A percentile compares a stretch with the other conserved stretches of the same genome.
These are phyloP conservation scores for Andrena bucephala DNA, from an alignment of 2,888 invertebrate species.

Conservation along the genomic window DNA sequence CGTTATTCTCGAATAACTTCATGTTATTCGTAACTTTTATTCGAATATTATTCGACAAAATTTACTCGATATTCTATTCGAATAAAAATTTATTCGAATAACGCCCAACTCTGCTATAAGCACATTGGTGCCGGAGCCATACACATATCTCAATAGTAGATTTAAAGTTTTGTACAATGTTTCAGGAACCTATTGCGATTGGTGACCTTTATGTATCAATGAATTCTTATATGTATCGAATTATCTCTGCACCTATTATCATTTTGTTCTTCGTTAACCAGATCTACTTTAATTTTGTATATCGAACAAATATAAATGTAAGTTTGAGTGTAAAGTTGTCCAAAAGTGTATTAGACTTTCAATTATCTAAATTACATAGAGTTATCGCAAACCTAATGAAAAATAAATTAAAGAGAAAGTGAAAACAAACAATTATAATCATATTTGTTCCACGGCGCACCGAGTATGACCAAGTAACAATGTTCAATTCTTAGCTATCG, in stretches of 20 bases:
- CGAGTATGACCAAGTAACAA: neutral
- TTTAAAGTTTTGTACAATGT: conserved; percentile 16
- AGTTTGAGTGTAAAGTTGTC: conserved; percentile 18
- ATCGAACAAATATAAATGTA: conserved; percentile 17
- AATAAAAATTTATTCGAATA: too few species aligned
- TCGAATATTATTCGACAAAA: too few species aligned
- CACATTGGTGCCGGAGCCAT: neutral
- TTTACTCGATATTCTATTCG: too few species aligned
- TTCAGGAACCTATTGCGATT: conserved; percentile 1
- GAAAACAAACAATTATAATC: neutral
- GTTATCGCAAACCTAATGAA: neutral
- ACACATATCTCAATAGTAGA: neutral
- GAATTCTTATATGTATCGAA: conserved; percentile 1
- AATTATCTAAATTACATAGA: conserved; percentile 11
- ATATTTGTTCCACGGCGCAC: too few species aligned
- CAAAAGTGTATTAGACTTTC: conserved; percentile 19
- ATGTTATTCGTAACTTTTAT: too few species aligned
- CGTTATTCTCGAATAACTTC: too few species aligned
- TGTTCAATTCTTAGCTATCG: conserved; percentile 3
- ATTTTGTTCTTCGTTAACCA: conserved; percentile 5
- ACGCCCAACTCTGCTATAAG: too few species aligned
- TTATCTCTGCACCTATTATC: neutral
- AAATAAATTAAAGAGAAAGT: neutral
- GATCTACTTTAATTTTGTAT: conserved; percentile 18
- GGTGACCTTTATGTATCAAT: neutral